Conservation (phyloP, 2,888 invertebrate genomes). For the Chymomyza fuscimana region DNA sequence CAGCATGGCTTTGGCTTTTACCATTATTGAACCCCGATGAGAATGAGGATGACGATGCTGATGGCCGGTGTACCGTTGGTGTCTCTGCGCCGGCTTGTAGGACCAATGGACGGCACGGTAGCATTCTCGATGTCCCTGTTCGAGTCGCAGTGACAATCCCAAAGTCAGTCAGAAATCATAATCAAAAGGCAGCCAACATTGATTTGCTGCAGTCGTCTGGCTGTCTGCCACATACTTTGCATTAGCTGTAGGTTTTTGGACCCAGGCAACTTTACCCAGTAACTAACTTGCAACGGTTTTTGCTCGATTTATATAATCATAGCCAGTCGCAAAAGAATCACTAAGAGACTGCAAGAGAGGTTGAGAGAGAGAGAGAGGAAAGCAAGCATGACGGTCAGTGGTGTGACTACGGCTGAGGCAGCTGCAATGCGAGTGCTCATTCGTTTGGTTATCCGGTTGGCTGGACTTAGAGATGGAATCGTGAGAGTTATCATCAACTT, state of each 20-base stretch:
- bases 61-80: conserved; percentile 2
- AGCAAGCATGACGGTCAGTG: neutral
- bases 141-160: neutral
- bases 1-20: conserved; percentile 54
- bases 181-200: conserved; percentile 35
- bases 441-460: neutral
- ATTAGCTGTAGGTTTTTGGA: neutral
- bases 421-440: neutral
- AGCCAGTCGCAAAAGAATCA: neutral
- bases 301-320: neutral
- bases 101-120: neutral
- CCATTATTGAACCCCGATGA: conserved; percentile 52
- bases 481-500: neutral
- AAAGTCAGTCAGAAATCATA: conserved; percentile 34
- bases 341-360: neutral
- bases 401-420: neutral
- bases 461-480: neutral
- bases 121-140: neutral
- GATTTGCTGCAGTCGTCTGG: conserved; percentile 2
- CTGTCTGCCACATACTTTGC: neutral
- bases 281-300: neutral
- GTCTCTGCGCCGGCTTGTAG: conserved; percentile 12
- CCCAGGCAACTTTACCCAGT: neutral
- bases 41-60: conserved; percentile 3
- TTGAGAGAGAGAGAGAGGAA: no score